Conservation (phyloP, 2,113 vertebrate genomes). For the Harpagus bidentatus region DNA sequence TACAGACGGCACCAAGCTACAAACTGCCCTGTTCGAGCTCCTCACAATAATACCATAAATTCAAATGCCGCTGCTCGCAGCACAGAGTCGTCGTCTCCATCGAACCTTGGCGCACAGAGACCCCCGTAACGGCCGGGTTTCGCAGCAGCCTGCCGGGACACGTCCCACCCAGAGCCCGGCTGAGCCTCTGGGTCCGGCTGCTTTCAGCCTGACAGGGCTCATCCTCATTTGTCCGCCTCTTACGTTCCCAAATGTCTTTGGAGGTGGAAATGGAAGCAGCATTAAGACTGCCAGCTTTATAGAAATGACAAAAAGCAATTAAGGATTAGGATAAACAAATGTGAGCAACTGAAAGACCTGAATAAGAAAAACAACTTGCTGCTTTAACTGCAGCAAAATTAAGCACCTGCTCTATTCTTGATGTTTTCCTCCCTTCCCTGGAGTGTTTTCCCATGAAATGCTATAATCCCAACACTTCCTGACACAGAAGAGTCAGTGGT, state of each 20-base stretch:
- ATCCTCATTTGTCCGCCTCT: not conserved
- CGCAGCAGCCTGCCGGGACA: not conserved
- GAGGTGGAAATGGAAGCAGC: not conserved
- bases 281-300: not conserved
- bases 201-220: not conserved
- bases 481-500: not conserved
- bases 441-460: not conserved
- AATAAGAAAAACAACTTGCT: not conserved
- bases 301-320: not conserved
- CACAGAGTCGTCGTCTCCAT: fast-evolving
- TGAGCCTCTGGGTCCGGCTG: not conserved
- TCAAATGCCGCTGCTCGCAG: not conserved
- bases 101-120: not conserved
- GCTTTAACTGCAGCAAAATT: not conserved
- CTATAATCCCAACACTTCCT: not conserved
- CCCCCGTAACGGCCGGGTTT: not conserved
- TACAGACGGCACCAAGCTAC: not conserved
- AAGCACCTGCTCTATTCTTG: constrained; percentile 16
- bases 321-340: constrained; percentile 39
- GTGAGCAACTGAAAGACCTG: not conserved
- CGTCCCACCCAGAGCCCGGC: not conserved
- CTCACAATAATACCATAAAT: too few species aligned
- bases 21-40: not conserved
- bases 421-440: not conserved
- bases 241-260: not conserved